A percentile compares a stretch with the other conserved stretches of the same genome.
These are phyloP conservation scores for Acleris sparsana DNA, from an alignment of 2,888 invertebrate species.

Conservation along the genomic window DNA sequence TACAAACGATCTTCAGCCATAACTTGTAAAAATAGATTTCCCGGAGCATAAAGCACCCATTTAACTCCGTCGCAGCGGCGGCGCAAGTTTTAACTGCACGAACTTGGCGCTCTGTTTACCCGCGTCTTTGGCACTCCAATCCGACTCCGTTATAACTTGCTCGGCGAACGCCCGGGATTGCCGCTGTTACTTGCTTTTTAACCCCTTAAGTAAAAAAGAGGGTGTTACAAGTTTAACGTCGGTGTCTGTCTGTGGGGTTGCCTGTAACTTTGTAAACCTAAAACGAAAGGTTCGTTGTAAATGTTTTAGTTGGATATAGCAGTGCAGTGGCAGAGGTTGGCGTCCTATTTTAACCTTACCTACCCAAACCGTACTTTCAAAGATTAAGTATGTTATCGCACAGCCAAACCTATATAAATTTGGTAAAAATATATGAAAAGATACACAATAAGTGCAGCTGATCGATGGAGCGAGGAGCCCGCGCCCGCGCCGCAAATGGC, in stretches of 20 bases:
- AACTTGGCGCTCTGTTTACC: slow-evolving; percentile 30
- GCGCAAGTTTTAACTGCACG: slow-evolving; percentile 32
- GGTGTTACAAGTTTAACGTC: too few relatives aligned
- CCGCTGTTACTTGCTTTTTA: neutral
- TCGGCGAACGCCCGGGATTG: slow-evolving; percentile 4
- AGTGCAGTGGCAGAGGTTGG: too few relatives aligned
- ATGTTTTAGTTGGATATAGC: too few relatives aligned
- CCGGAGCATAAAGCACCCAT: neutral
- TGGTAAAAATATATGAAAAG: neutral
- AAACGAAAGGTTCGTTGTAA: too few relatives aligned
- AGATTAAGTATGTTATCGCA: too few relatives aligned
- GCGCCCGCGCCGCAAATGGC: slow-evolving; percentile 56
- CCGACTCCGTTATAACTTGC: slow-evolving; percentile 24
- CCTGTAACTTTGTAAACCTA: too few relatives aligned
- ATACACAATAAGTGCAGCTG: slow-evolving; percentile 2
- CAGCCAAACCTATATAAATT: too few relatives aligned
- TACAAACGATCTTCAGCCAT: too few relatives aligned
- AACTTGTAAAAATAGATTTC: neutral
- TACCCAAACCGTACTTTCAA: too few relatives aligned
- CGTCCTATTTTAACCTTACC: too few relatives aligned
- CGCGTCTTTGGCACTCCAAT: slow-evolving; percentile 12
- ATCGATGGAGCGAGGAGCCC: slow-evolving; percentile 29
- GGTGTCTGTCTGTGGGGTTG: too few relatives aligned
- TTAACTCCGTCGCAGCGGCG: neutral
- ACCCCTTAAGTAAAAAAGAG: too few relatives aligned